phyloP scores from a whole-genome alignment of 1,140 invertebrate genomes.

The Dinothrombium tinctorium region DNA sequence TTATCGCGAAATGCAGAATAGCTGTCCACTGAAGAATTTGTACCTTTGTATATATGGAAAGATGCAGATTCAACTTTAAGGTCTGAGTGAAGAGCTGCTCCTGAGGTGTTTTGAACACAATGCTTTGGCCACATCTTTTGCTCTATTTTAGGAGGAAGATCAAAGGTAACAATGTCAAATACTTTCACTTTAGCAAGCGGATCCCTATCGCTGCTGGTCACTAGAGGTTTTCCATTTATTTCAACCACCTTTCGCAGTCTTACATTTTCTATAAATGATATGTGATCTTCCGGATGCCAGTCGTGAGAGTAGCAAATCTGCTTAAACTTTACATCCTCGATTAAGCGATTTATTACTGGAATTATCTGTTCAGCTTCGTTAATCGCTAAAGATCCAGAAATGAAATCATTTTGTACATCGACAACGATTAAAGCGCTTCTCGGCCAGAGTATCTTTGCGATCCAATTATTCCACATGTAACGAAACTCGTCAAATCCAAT shows the following conservation, averaged over 20 bases:
- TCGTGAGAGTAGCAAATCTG: slow-evolving; percentile 83
- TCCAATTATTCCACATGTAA: neutral
- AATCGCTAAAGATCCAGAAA: slow-evolving; percentile 74
- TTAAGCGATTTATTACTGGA: slow-evolving; percentile 66
- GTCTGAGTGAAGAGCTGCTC: slow-evolving; percentile 72
- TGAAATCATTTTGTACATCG: slow-evolving; percentile 97
- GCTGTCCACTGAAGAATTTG: slow-evolving; percentile 77
- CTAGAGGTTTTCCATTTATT: neutral
- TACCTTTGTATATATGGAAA: slow-evolving; percentile 26
- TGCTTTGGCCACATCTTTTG: slow-evolving; percentile 82
- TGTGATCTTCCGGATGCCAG: slow-evolving; percentile 90
- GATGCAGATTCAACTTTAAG: slow-evolving; percentile 37
- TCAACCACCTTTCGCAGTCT: slow-evolving; percentile 32
- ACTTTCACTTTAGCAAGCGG: too few relatives aligned
- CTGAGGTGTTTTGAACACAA: slow-evolving; percentile 83
- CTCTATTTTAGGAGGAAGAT: slow-evolving; percentile 46
- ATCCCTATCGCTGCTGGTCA: too few relatives aligned
- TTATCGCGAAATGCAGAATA: slow-evolving; percentile 99
- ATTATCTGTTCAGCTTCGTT: slow-evolving; percentile 67
- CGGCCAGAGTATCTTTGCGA: slow-evolving; percentile 23
- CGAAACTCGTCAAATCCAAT: neutral
- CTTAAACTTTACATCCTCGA: slow-evolving; percentile 65
- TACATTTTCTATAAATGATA: slow-evolving; percentile 86
- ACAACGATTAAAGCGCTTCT: slow-evolving; percentile 75
- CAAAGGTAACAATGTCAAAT: slow-evolving; percentile 80